Conservation (phyloP, 2,797 vertebrate species). For the Gymnoscopelus braueri region DNA sequence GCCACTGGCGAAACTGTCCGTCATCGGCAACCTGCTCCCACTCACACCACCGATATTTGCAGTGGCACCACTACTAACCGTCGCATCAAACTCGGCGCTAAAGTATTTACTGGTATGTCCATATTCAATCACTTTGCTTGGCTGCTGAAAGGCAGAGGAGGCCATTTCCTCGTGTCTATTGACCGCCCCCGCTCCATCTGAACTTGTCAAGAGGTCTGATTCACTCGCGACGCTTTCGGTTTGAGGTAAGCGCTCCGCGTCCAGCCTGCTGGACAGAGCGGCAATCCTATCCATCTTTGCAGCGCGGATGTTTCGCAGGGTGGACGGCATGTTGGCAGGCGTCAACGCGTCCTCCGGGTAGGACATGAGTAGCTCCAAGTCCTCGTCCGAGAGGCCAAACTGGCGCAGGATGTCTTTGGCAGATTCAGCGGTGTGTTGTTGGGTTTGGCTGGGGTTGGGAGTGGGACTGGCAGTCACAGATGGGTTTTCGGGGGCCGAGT, state of each 20-base stretch:
- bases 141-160: conserved; percentile 67
- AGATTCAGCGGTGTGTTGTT: conserved; percentile 89
- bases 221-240: conserved; percentile 8
- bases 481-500: not conserved
- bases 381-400: conserved; percentile 94
- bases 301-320: conserved; percentile 89
- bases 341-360: conserved; percentile 95
- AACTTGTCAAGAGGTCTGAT: conserved; percentile 35
- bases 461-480: not conserved
- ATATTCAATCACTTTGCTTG: conserved; percentile 93
- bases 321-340: conserved; percentile 91
- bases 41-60: conserved; percentile 1
- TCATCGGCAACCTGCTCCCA: not conserved
- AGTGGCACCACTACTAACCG: not conserved
- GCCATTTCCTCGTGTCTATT: not conserved
- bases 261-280: conserved; percentile 23
- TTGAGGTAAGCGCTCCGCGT: conserved; percentile 18
- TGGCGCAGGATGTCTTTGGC: conserved; percentile 90
- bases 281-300: conserved; percentile 83
- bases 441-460: conserved; percentile 62
- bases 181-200: not conserved
- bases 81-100: conserved; percentile 62
- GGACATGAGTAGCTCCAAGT: conserved; percentile 92
- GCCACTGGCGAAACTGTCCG: conserved; percentile 4
- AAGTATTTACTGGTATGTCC: conserved; percentile 91